Evolutionary conservation across 2,113 vertebrate genomes (phyloP), one percentile per base, ranked within the genome.

Genomic region (Osmerus mordax): DNA sequence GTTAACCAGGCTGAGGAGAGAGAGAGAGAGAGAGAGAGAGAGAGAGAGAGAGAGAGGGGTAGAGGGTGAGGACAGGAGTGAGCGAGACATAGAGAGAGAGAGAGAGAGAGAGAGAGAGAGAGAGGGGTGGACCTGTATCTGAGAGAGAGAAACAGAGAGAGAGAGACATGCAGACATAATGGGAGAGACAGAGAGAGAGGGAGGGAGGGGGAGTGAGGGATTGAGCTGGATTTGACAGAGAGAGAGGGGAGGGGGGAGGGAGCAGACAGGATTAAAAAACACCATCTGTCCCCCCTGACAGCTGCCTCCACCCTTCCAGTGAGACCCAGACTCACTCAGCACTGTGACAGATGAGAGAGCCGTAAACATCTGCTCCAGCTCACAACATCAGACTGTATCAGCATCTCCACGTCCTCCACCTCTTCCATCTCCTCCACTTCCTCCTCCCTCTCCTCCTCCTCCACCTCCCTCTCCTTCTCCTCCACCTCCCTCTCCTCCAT

Each of bases 241-340:
- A 59, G 7, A 47, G 41, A 47, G 28, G 21, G 59, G 59, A 64
- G 41, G 0, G 41, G 9, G 41, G 2, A 53, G 75, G 59, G 62
- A 80, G 79, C 83, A 89, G 90, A 89, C 87, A 67, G 89, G 89
- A 91, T 91, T 91, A 90, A 87, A 91, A 77, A 73, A 78, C 67
- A 78, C 89, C 88, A 91, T 91, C 90, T 91, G 89, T 89, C 79
- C 78, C 78, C 55, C 71, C 58, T 19, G 65, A 60, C 69, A 74
- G 9, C 41, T 47, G 41, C 59, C 69, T 41, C 52, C 60, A 36
- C 32, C 32, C 32, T 36, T 36, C 32, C 7, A 36, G 32, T 36
- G 32, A 36, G 32, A 36, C 7, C 7, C 32, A 36, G 32, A 6
- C 32, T 36, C 32, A 6, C 32, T 36, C 32, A 36, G 4, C 32